Conservation (phyloP, 2,113 vertebrate genomes). For the Oreotrochilus melanogaster region DNA sequence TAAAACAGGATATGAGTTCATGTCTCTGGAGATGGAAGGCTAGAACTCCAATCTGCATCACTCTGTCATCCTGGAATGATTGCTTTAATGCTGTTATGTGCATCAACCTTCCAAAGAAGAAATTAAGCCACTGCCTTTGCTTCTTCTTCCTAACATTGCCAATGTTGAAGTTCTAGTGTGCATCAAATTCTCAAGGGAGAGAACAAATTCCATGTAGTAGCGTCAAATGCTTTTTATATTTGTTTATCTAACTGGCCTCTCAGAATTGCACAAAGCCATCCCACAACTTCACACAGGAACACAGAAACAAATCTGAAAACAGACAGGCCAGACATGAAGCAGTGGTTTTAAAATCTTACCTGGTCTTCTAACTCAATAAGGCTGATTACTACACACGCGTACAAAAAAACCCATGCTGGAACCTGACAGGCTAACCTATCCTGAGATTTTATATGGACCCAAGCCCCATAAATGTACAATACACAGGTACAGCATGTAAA, state of each 20-base stretch:
- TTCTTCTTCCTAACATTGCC: background rate
- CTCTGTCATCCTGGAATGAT: background rate
- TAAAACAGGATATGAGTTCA: background rate
- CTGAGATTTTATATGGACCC: background rate
- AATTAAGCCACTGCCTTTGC: background rate
- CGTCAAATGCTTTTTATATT: background rate
- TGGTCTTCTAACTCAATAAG: background rate
- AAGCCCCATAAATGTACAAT: background rate
- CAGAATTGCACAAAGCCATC: background rate
- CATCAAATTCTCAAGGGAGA: background rate
- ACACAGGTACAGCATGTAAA: background rate
- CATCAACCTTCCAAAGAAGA: background rate
- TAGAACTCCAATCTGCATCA: background rate
- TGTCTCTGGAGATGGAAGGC: background rate
- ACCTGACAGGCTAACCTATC: background rate
- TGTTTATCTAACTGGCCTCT: background rate
- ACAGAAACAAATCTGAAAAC: background rate
- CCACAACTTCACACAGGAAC: background rate
- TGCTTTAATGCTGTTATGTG: background rate
- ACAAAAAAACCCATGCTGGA: background rate
- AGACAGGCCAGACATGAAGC: background rate
- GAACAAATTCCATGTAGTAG: background rate
- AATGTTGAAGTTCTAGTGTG: background rate
- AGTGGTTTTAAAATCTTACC: rapidly evolving
- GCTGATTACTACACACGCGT: rapidly evolving